phyloP scores from a whole-genome alignment of 1,140 invertebrate species.

The Euwallacea similis region DNA sequence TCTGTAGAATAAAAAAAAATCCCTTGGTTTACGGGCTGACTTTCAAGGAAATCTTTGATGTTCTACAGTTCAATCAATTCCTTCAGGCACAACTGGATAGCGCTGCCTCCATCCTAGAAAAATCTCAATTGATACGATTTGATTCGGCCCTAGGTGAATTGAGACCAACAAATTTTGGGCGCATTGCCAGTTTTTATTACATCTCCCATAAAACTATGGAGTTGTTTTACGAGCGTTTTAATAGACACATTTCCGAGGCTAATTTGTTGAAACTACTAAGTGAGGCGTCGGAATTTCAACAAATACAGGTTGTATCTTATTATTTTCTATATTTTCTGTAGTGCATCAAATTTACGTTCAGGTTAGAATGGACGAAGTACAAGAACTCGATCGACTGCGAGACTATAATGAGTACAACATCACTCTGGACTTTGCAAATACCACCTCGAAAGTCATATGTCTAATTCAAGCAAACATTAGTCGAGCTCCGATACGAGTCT shows the following conservation, averaged over 20 bases:
- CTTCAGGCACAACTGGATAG: constrained; percentile 46
- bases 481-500: constrained; percentile 74
- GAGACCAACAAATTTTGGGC: constrained; percentile 77
- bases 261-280: constrained; percentile 89
- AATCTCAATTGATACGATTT: constrained; percentile 92
- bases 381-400: constrained; percentile 91
- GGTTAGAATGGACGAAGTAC: constrained; percentile 75
- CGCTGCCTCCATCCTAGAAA: constrained; percentile 85
- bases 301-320: constrained; percentile 75
- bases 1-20: constrained; percentile 92
- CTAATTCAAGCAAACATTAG: constrained; percentile 92
- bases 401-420: constrained; percentile 44
- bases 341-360: constrained; percentile 49
- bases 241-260: constrained; percentile 80
- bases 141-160: constrained; percentile 82
- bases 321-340: background rate
- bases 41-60: constrained; percentile 44
- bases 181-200: constrained; percentile 97
- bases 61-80: constrained; percentile 43
- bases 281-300: constrained; percentile 91
- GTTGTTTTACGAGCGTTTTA: constrained; percentile 81
- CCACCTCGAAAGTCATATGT: constrained; percentile 86
- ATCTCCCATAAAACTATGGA: constrained; percentile 97
- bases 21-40: constrained; percentile 68
- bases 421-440: constrained; percentile 41